Conservation (phyloP, 2,797 vertebrate genomes). For the Sitta carolinensis region DNA sequence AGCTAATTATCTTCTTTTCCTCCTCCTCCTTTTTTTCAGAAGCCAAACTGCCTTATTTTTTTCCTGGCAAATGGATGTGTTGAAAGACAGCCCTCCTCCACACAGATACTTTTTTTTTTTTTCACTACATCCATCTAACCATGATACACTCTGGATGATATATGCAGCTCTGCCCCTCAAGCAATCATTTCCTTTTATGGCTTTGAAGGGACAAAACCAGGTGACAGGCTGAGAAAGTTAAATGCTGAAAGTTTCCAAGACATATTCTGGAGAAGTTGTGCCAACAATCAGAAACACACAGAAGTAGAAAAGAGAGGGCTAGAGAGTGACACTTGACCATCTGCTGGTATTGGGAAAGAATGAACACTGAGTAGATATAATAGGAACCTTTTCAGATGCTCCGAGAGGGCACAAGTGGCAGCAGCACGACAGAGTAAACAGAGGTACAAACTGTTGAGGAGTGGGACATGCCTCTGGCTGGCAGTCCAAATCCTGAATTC, state of each 20-base stretch:
- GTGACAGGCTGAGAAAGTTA: slow-evolving; percentile 13
- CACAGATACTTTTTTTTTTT: background rate
- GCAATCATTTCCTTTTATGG: slow-evolving; percentile 31
- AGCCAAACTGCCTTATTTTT: background rate
- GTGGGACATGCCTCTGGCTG: background rate
- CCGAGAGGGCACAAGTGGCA: background rate
- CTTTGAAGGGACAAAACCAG: slow-evolving; percentile 21
- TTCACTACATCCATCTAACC: background rate
- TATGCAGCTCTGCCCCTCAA: background rate
- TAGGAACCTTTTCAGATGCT: background rate
- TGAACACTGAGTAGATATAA: background rate
- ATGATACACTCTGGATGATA: background rate
- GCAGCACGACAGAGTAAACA: background rate
- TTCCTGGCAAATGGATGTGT: slow-evolving; percentile 19
- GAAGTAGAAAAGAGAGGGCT: background rate
- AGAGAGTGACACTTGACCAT: background rate
- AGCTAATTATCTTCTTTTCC: slow-evolving; percentile 9
- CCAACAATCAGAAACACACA: background rate
- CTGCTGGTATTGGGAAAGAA: background rate
- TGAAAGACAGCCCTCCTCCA: slow-evolving; percentile 52
- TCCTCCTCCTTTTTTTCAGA: background rate
- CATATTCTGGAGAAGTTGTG: background rate
- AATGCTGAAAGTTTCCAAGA: slow-evolving; percentile 15
- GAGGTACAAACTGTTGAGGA: background rate
- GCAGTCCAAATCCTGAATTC: background rate